A percentile compares a stretch with the other conserved stretches of the same genome.
Conservation (phyloP, 2,888 invertebrate species). For the Luffia ferchaultella region DNA sequence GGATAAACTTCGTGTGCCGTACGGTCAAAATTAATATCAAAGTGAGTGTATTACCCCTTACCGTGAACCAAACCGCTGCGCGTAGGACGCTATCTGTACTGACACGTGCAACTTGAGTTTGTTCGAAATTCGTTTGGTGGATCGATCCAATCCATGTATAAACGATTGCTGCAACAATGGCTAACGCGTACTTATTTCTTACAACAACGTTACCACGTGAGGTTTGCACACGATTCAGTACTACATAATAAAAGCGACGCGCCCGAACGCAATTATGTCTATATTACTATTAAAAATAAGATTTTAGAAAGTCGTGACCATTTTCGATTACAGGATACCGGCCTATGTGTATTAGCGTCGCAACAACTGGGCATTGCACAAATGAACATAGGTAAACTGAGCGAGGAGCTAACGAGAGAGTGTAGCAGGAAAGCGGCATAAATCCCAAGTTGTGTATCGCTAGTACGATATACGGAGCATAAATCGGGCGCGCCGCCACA, state of each 20-base stretch:
- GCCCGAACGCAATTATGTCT: too few species aligned
- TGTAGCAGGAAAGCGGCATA: conserved; percentile 21
- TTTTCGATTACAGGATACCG: too few species aligned
- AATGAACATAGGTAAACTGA: conserved; percentile 8
- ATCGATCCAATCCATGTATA: neutral
- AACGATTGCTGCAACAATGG: neutral
- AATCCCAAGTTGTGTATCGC: conserved; percentile 29
- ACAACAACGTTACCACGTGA: neutral
- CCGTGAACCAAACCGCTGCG: neutral
- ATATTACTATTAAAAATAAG: too few species aligned
- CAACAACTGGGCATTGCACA: neutral
- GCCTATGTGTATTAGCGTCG: too few species aligned
- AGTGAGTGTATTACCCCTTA: neutral
- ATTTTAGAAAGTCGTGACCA: too few species aligned
- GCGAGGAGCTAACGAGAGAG: conserved; percentile 10
- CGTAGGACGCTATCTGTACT: neutral
- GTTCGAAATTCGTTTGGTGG: neutral
- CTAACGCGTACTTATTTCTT: neutral
- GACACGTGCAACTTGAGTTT: neutral
- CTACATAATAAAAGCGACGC: too few species aligned
- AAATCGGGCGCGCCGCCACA: conserved; percentile 28
- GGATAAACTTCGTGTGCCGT: too few species aligned
- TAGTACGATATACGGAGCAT: conserved; percentile 28
- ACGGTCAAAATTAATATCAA: neutral
- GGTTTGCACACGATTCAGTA: neutral